phyloP scores from a whole-genome alignment of 2,797 vertebrate genomes.

The Tokudaia muenninki region DNA sequence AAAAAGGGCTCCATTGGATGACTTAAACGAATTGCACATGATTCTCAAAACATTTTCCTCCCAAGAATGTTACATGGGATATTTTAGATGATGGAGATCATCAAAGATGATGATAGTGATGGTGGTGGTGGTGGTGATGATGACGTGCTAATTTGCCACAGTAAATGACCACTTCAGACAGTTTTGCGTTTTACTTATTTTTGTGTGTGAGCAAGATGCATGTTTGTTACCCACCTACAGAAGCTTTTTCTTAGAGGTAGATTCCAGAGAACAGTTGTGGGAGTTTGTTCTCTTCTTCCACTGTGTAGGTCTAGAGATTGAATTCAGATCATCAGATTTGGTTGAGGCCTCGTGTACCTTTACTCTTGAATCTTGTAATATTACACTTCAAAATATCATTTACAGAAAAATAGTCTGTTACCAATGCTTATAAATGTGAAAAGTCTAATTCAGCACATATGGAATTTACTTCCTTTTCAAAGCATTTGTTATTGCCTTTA shows the following conservation, averaged over 20 bases:
- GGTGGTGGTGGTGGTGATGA: neutral
- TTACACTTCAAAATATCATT: constrained; percentile 56
- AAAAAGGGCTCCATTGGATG: constrained; percentile 11
- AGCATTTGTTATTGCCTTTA: constrained; percentile 81
- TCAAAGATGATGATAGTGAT: neutral
- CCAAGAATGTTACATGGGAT: constrained; percentile 44
- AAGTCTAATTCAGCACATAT: constrained; percentile 61
- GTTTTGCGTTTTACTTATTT: constrained; percentile 45
- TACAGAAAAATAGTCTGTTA: constrained; percentile 72
- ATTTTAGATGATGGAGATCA: neutral
- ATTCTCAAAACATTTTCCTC: constrained; percentile 52
- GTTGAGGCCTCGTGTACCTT: neutral
- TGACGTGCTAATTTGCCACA: neutral
- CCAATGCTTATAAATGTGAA: constrained; percentile 43
- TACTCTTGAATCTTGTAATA: constrained; percentile 29
- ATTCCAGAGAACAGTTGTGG: neutral
- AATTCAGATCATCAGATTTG: neutral
- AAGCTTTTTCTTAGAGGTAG: neutral
- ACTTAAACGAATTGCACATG: constrained; percentile 58
- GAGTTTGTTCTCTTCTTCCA: neutral
- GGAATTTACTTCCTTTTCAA: constrained; percentile 81
- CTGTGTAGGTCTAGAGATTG: neutral
- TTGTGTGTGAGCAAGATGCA: neutral
- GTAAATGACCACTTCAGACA: constrained; percentile 51
- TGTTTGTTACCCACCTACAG: neutral